Base-by-base conservation (phyloP, 2,888 invertebrate genomes). In the Zelleria hepariella region DNA sequence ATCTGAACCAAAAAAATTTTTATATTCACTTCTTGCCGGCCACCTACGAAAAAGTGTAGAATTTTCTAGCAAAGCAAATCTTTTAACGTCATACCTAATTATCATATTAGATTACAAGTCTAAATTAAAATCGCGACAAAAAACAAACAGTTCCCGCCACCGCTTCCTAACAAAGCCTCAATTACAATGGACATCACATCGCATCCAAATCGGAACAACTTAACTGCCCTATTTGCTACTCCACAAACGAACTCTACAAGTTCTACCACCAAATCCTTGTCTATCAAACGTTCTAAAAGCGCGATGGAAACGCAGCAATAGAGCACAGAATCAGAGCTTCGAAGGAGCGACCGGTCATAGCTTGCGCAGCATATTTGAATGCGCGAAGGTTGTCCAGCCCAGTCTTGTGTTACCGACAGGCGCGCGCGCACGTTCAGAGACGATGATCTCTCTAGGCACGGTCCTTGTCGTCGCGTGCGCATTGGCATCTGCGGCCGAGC, bases 361-460 rank as follows among this genome's bases (percentile, higher is more conserved):
- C 42, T 58, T 5, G 7, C 23, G 5, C n/a, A 4, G 52, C 23
- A 24, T 48, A 56, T 55, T 55, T 47, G 54, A 67, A 63, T 63
- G 65, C 65, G 60, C 63, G 64, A 70, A 73, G 72, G 67, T 68
- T 73, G 63, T 64, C 63, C 60, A 63, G 74, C 48, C 32, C 80
- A 86, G 86, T 86, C 69, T 15, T 25, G 58, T 69, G 68, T 68
- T 66, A 64, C 63, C 64, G 64, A 67, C 66, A 73, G 75, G 73
- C 82, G 85, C 81, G 79, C 60, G 82, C 87, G 86, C 86, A 80
- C 80, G 77, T 70, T 66, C 47, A 57, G 57, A 61, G 70, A 73
- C 66, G 55, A 84, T 84, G 83, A 63, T 80, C 67, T 66, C 71
- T 62, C 66, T 75, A 66, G 71, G 70, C 62, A 67, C 69, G 61